Evolutionary conservation across 2,797 vertebrate genomes (phyloP).

Genomic region (Tiaroga cobitis): DNA sequence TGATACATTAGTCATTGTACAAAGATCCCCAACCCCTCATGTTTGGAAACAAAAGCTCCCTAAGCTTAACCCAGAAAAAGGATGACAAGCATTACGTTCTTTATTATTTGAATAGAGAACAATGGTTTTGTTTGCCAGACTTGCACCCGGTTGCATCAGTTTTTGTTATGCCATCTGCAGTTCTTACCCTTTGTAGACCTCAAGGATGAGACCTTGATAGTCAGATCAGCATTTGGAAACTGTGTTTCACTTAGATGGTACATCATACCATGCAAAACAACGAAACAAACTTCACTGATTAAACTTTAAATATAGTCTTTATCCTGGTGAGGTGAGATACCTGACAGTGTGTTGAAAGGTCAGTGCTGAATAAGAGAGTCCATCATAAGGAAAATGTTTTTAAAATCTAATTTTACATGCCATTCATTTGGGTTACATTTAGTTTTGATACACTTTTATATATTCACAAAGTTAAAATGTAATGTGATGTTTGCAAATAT

Average conservation of each 20-base stretch:
- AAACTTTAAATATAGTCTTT: not conserved
- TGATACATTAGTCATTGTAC: conserved; percentile 45
- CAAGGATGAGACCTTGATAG: conserved; percentile 21
- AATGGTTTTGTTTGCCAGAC: conserved; percentile 50
- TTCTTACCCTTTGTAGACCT: conserved; percentile 40
- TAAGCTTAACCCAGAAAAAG: conserved; percentile 31
- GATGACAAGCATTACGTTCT: conserved; percentile 6
- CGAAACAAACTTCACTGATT: not conserved
- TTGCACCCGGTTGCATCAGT: conserved; percentile 64
- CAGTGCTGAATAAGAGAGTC: not conserved
- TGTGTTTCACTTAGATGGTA: conserved; percentile 32
- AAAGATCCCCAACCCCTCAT: conserved; percentile 33
- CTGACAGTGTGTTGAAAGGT: not conserved
- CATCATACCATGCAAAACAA: conserved; percentile 6
- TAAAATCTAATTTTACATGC: not conserved
- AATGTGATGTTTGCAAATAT: not conserved
- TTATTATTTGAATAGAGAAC: conserved; percentile 43
- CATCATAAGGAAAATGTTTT: too few species aligned
- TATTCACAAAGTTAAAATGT: not conserved
- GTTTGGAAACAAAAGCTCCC: conserved; percentile 25
- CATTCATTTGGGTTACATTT: not conserved
- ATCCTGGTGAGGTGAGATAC: not conserved
- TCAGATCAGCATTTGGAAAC: conserved; percentile 18
- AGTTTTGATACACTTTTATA: not conserved
- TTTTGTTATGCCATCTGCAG: conserved; percentile 36